These are phyloP conservation scores for Allophyes oxyacanthae DNA, from an alignment of 2,888 invertebrate species.

Conservation along the genomic window DNA sequence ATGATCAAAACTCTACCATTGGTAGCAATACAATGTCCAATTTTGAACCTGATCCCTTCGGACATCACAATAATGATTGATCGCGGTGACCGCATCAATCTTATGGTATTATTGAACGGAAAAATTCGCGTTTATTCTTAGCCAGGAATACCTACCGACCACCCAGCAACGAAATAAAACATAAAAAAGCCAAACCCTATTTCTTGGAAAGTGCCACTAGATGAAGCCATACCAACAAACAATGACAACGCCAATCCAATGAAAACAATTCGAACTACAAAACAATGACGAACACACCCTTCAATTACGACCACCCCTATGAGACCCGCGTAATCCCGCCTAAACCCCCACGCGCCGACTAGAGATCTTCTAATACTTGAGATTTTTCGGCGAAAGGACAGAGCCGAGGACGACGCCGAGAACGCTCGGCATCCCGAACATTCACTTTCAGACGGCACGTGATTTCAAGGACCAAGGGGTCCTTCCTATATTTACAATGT, in stretches of 20 bases:
- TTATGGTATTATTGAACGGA: no score
- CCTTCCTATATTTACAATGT: conserved; percentile 45
- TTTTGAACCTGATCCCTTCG: no score
- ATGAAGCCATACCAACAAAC: conserved; percentile 3
- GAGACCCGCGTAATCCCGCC: conserved; percentile 41
- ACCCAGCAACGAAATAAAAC: no score
- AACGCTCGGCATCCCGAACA: conserved; percentile 45
- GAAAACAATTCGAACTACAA: conserved; percentile 40
- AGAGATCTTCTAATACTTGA: conserved; percentile 50
- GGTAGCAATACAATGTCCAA: no score
- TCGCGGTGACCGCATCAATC: no score
- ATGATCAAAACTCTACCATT: no score
- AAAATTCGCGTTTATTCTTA: no score
- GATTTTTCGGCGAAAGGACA: conserved; percentile 52
- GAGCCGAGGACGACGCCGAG: conserved; percentile 25
- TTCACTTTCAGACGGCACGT: conserved; percentile 46
- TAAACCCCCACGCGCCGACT: conserved; percentile 30
- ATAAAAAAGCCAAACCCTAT: no score
- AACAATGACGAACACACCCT: conserved; percentile 46
- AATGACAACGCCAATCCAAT: conserved; percentile 17
- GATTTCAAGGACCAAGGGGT: conserved; percentile 42
- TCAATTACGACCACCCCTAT: conserved; percentile 39
- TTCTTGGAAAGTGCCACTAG: no score
- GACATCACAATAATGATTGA: no score
- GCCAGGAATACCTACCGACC: no score